Percentiles rank a stretch among this genome's conserved stretches.
Conservation (phyloP, 2,113 vertebrate species). For the Kryptolebias marmoratus region DNA sequence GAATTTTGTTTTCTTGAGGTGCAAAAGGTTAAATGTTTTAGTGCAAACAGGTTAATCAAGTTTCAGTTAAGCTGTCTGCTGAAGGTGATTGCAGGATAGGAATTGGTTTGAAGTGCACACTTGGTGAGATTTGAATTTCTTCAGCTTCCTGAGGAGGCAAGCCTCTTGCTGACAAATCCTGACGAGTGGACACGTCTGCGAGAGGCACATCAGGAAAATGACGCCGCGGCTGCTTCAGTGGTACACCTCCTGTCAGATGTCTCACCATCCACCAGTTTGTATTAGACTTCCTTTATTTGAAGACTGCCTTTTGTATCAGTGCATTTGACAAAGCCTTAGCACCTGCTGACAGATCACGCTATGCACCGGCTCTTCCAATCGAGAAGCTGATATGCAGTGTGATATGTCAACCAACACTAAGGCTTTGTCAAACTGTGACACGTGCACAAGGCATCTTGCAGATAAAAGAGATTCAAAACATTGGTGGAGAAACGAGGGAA, state of each 20-base stretch:
- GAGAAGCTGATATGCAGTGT: conserved; percentile 67
- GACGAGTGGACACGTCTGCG: conserved; percentile 58
- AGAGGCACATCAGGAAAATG: conserved; percentile 53
- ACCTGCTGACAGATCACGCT: conserved; percentile 74
- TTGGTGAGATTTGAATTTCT: conserved; percentile 33
- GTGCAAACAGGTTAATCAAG: conserved; percentile 22
- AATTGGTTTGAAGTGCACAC: conserved; percentile 31
- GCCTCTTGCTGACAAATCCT: conserved; percentile 58
- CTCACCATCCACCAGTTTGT: conserved; percentile 65
- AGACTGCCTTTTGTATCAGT: conserved; percentile 62
- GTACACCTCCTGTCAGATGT: conserved; percentile 65
- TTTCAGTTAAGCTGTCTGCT: conserved; percentile 35
- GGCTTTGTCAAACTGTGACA: conserved; percentile 65
- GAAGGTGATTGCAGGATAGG: conserved; percentile 9
- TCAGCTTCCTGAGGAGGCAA: conserved; percentile 21
- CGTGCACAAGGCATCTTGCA: conserved; percentile 17
- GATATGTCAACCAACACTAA: conserved; percentile 67
- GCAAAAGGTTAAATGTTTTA: conserved; percentile 31
- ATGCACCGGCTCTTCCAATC: conserved; percentile 69
- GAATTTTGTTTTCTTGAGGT: conserved; percentile 8
- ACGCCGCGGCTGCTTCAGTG: conserved; percentile 45
- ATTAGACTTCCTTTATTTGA: conserved; percentile 63
- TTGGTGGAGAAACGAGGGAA: conserved; percentile 1
- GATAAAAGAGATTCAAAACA: conserved; percentile 53
- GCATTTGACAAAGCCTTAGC: conserved; percentile 73